Evolutionary conservation across 2,113 vertebrate genomes (phyloP).

Genomic region (Bagarius yarrelli): DNA sequence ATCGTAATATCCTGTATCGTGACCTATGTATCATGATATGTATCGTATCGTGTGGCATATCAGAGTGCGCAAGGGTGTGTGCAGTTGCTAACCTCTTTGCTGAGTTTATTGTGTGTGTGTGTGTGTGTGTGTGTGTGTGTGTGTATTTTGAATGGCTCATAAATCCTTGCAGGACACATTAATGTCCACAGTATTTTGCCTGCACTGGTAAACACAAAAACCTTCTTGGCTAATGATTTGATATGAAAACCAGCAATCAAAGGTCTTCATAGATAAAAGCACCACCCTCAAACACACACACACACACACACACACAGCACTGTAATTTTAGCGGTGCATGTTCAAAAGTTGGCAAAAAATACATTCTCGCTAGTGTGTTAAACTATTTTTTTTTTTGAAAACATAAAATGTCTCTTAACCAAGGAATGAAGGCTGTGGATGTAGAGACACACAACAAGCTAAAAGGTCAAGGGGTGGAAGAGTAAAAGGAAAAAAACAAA

Average conservation of each 20-base stretch:
- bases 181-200: slow-evolving; percentile 84
- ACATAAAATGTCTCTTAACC: slow-evolving; percentile 7
- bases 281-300: slow-evolving; percentile 2
- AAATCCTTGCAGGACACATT: slow-evolving; percentile 85
- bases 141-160: slow-evolving; percentile 64
- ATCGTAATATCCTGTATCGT: no score
- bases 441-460: not conserved
- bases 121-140: slow-evolving; percentile 37
- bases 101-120: slow-evolving; percentile 18
- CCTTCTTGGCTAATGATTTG: slow-evolving; percentile 89
- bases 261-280: slow-evolving; percentile 77
- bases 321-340: slow-evolving; percentile 28
- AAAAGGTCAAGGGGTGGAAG: slow-evolving; percentile 2
- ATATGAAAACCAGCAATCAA: slow-evolving; percentile 84
- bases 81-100: not conserved
- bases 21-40: no score
- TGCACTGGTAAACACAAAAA: slow-evolving; percentile 84
- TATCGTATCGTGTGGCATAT: no score
- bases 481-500: slow-evolving; percentile 14
- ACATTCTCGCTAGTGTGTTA: slow-evolving; percentile 15
- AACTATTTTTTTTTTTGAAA: slow-evolving; percentile 16
- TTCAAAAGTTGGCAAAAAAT: slow-evolving; percentile 37
- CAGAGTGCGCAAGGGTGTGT: not conserved
- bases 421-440: not conserved
- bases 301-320: not conserved